Conservation (phyloP, 2,113 vertebrate species). For the Fulica atra region DNA sequence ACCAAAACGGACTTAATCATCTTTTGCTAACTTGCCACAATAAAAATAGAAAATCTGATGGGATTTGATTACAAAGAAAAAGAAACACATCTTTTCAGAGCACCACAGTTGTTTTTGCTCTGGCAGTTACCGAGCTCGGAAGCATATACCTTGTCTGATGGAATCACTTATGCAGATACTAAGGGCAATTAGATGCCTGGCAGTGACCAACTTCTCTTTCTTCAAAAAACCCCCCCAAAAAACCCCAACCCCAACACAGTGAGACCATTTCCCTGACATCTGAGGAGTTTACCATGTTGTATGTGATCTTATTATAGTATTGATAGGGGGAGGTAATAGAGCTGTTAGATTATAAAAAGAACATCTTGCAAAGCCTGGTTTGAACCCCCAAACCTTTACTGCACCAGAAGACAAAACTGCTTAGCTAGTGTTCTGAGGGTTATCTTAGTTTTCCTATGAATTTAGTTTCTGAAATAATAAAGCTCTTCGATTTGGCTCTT, state of each 20-base stretch:
- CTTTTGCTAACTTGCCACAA: background rate
- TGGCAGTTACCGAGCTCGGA: background rate
- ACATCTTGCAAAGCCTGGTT: background rate
- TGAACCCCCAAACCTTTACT: background rate
- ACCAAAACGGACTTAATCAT: background rate
- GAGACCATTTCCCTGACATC: background rate
- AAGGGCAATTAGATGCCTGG: background rate
- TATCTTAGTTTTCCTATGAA: background rate
- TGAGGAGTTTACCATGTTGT: background rate
- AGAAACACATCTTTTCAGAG: background rate
- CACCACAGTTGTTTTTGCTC: background rate
- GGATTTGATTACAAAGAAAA: background rate
- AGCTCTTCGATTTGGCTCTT: background rate
- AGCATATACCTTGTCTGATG: background rate
- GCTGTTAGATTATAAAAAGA: background rate
- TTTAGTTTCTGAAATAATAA: background rate
- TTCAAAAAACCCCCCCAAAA: background rate
- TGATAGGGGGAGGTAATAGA: background rate
- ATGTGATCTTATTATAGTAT: background rate
- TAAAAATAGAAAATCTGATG: background rate
- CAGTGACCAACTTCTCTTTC: background rate
- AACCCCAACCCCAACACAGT: background rate
- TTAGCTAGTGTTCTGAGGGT: background rate
- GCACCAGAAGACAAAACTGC: background rate
- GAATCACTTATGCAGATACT: background rate